Conservation (phyloP, 2,113 vertebrate species). For the Myiopsitta monachus region DNA sequence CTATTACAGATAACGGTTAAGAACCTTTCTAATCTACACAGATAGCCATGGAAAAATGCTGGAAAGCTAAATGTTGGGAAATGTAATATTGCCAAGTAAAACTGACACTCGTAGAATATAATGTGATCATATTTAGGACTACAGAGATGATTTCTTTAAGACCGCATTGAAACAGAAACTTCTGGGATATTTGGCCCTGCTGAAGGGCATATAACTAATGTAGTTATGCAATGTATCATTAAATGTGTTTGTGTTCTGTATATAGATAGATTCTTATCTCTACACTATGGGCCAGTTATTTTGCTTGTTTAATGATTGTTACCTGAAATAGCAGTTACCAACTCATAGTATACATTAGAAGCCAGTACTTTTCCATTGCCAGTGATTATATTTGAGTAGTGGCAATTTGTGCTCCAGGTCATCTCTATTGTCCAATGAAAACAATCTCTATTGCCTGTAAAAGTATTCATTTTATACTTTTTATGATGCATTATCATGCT, state of each 20-base stretch:
- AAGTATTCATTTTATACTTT: constrained; percentile 16
- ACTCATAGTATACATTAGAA: constrained; percentile 28
- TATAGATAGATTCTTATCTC: constrained; percentile 76
- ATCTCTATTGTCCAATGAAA: neutral
- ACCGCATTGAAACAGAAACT: constrained; percentile 38
- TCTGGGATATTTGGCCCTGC: constrained; percentile 45
- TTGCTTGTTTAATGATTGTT: constrained; percentile 70
- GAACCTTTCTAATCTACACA: constrained; percentile 85
- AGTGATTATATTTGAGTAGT: neutral
- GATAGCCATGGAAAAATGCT: constrained; percentile 77
- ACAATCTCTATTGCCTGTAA: neutral
- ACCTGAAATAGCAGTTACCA: constrained; percentile 68
- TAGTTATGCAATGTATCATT: neutral
- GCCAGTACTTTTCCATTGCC: constrained; percentile 68
- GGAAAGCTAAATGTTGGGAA: constrained; percentile 77
- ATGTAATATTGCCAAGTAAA: constrained; percentile 75
- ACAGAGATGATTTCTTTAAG: constrained; percentile 72
- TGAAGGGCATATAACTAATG: constrained; percentile 57
- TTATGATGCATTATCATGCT: neutral
- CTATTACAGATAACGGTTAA: constrained; percentile 88
- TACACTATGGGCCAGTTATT: constrained; percentile 1
- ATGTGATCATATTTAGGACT: constrained; percentile 65
- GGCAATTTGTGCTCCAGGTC: constrained; percentile 23
- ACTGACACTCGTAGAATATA: constrained; percentile 75
- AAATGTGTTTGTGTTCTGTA: constrained; percentile 43